Evolutionary conservation across 2,797 vertebrate species (phyloP).

Genomic region (Tapera naevia): DNA sequence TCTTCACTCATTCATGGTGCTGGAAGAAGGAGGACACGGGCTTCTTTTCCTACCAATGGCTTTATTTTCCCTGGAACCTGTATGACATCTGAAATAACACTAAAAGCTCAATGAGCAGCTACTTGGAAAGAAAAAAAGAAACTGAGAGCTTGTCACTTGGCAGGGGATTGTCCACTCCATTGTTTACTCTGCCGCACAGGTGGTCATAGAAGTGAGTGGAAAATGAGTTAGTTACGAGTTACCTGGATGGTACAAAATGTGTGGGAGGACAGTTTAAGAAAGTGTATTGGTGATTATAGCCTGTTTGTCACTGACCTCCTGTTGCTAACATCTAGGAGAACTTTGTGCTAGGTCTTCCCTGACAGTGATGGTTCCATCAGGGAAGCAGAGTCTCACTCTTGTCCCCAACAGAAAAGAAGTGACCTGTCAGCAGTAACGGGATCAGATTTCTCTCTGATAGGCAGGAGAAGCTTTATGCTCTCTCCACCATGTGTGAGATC

Average conservation of each 20-base stretch:
- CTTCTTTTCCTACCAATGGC: slow-evolving; percentile 34
- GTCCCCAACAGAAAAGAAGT: background rate
- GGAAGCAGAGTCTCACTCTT: background rate
- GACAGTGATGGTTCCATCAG: background rate
- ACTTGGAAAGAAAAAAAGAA: slow-evolving; percentile 3
- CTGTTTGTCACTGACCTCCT: background rate
- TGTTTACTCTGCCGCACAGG: background rate
- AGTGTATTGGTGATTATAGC: background rate
- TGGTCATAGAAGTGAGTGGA: background rate
- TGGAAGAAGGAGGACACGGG: background rate
- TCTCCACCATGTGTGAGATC: background rate
- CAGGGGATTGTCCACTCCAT: background rate
- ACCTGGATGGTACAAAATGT: background rate
- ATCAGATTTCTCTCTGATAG: background rate
- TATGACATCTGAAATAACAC: background rate
- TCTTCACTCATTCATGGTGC: background rate
- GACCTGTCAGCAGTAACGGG: background rate
- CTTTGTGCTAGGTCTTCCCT: background rate
- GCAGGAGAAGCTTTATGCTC: background rate
- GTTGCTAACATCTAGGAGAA: background rate
- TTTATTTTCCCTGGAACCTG: slow-evolving; percentile 10
- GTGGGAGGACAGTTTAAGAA: background rate
- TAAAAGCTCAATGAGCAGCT: background rate
- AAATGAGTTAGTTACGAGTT: slow-evolving; percentile 35
- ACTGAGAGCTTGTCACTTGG: background rate